Evolutionary conservation across 1,140 invertebrate genomes (phyloP), one percentile per base, ranked within the genome.

Genomic region (Drosophila sproati): DNA sequence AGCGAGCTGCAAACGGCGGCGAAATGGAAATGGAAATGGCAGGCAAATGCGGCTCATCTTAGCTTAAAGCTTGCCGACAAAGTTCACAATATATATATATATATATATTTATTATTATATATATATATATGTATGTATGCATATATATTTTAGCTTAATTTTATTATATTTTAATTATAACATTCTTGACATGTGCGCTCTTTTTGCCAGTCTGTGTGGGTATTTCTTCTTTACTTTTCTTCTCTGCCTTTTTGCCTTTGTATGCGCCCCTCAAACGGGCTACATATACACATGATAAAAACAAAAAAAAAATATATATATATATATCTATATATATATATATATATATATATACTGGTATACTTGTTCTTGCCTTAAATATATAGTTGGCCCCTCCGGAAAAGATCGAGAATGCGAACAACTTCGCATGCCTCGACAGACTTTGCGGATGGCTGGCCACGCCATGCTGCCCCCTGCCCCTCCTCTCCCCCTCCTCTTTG

Each of bases 141-240:
- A 29, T 8, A 57, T 12, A 41, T 77, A 61, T 51, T 67, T 43
- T 71, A 50, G 60, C 77, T 61, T 76, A 54, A 61, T 41, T 82
- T 86, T 62, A 71, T 77, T 86, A 66, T 78, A 73, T 87, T 86
- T 87, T 73, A 82, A 77, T 80, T 82, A 82, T 80, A 82, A 82
- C 55, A 79, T 54, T 62, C 70, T 63, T 51, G 7, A 7, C 61
- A 10, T 60, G 47, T 59, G 47, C 37, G 39, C 43, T 5, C 59
- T 52, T 57, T 55, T 43, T 7, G 20, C 51, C 31, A 59, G 31
- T 73, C 29, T 45, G 47, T 73, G 34, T 73, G 55, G 20, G 1
- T 20, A 20, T 20, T 20, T 20, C 20, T 20, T 20, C 20, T 20
- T 20, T 20, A 20, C 20, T 20, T 20, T 20, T 20, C 1, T 20